phyloP scores from a whole-genome alignment of 2,888 invertebrate genomes.

The Torymus auratus region DNA sequence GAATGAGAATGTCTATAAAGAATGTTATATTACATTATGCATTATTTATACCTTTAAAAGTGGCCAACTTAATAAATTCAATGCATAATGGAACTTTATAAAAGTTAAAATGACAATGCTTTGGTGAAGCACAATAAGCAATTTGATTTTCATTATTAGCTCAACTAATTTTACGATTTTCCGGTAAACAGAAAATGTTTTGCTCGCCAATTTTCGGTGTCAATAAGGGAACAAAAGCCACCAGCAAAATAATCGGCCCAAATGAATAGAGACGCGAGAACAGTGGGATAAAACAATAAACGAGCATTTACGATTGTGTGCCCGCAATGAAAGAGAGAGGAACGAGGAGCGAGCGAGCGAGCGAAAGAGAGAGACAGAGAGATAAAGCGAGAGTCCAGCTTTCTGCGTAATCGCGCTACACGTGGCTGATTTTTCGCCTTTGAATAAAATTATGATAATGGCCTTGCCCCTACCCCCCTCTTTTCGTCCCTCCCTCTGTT shows the following conservation, averaged over 20 bases:
- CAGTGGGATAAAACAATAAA: constrained; percentile 54
- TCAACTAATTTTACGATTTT: constrained; percentile 34
- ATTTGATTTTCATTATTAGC: constrained; percentile 29
- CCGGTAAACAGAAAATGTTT: constrained; percentile 30
- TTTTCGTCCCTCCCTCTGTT: constrained; percentile 9
- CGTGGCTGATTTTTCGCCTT: constrained; percentile 72
- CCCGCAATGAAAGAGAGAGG: constrained; percentile 28
- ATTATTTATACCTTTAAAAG: too few relatives aligned
- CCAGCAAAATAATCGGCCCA: constrained; percentile 53
- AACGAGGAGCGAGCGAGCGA: constrained; percentile 36
- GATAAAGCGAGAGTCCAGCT: constrained; percentile 61
- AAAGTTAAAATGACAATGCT: neutral
- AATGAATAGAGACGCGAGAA: constrained; percentile 49
- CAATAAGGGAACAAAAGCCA: constrained; percentile 49
- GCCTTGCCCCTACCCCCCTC: constrained; percentile 52
- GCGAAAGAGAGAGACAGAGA: constrained; percentile 58
- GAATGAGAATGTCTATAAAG: too few relatives aligned
- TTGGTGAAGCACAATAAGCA: neutral
- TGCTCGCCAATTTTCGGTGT: constrained; percentile 46
- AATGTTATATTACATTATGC: too few relatives aligned
- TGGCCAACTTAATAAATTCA: too few relatives aligned
- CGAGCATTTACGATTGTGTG: constrained; percentile 51
- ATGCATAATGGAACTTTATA: too few relatives aligned
- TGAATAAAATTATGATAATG: constrained; percentile 75
- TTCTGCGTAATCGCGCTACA: constrained; percentile 63